These are phyloP conservation scores for Drosophila sp. DNA, from an alignment of 1,140 invertebrate species.

Conservation along the genomic window DNA sequence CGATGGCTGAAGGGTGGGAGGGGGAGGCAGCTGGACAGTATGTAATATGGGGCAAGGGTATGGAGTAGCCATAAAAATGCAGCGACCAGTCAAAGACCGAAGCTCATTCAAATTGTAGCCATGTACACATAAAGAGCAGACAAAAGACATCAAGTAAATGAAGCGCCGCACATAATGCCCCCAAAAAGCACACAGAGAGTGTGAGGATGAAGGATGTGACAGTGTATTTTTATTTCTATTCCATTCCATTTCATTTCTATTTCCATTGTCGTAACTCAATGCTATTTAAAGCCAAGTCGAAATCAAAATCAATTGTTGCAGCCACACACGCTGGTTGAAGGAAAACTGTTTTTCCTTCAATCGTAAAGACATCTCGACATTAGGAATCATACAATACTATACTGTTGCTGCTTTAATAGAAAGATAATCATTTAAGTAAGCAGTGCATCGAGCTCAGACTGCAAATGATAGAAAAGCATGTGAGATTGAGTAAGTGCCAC, in stretches of 20 bases:
- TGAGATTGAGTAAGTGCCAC: not conserved
- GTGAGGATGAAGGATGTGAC: slow-evolving; percentile 26
- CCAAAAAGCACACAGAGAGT: slow-evolving; percentile 10
- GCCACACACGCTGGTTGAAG: slow-evolving; percentile 28
- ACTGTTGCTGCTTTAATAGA: slow-evolving; percentile 60
- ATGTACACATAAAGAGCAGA: slow-evolving; percentile 64
- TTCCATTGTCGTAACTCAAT: slow-evolving; percentile 63
- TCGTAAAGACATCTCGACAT: slow-evolving; percentile 15
- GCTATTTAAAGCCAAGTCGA: slow-evolving; percentile 66
- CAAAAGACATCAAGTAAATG: slow-evolving; percentile 80
- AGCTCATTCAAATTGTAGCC: slow-evolving; percentile 72
- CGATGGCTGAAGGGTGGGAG: slow-evolving; percentile 8
- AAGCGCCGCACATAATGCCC: slow-evolving; percentile 69
- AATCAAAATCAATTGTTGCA: slow-evolving; percentile 76
- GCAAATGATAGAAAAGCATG: slow-evolving; percentile 1
- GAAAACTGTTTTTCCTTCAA: slow-evolving; percentile 62
- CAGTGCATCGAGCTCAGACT: slow-evolving; percentile 6
- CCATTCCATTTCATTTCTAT: slow-evolving; percentile 56
- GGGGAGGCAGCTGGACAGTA: too few species aligned
- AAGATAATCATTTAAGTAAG: slow-evolving; percentile 65
- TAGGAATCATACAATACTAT: slow-evolving; percentile 18
- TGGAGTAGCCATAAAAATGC: slow-evolving; percentile 57
- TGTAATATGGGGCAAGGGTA: not conserved
- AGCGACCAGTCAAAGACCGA: slow-evolving; percentile 49
- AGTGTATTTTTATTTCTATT: slow-evolving; percentile 54